Base-by-base conservation (phyloP, 2,797 vertebrate genomes). In the Balearica regulorum region DNA sequence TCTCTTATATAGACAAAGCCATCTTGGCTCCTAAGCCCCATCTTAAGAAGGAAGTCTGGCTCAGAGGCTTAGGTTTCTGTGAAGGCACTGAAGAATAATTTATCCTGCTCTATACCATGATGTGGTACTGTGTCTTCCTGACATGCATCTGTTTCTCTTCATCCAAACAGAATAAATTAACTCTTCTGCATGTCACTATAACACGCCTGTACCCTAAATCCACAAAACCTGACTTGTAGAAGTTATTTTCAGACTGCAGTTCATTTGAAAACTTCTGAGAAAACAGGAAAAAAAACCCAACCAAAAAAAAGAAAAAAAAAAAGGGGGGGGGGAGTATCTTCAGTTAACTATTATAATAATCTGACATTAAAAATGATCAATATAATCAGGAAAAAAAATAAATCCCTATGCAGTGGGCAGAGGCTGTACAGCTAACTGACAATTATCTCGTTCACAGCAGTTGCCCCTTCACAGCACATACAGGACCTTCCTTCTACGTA, bases 281-380 rank as follows among this genome's bases (percentile, higher is more conserved):
- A 80, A 84, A 82, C 3, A 33, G 29, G 6, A 2, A 8, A 15
- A 66, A 16, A 7, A 20, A 53, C 29, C 8, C 13, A 66, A 64
- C 16, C 8, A 13, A 66, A 60, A 16, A 35, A 28, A 26, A 13
- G 11, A 5, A 6, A 19, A 53, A 7, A 1, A n/a, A 24, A 7
- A 3, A n/a, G n/a, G 10, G 15, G 2, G 1, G 10, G 4, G 2
- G 13, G 13, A 37, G 6, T 6, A 18, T 43, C 5, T 72, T 75
- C 78, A 3, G 5, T 37, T 83, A 73, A 21, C 14, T 28, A 6
- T 64, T 49, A 28, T 10, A 57, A 54, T 26, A 41, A 69, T n/a
- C 35, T 55, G 9, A 2, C 24, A 55, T 69, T 58, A 87, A 69
- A 82, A 33, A 2, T 33, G 2, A 55, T 28, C 10, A 41, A 18